Evolutionary conservation across 35 echinoderm and acorn worm species (phyloP).

Genomic region (Ophiothrix spiculata): DNA sequence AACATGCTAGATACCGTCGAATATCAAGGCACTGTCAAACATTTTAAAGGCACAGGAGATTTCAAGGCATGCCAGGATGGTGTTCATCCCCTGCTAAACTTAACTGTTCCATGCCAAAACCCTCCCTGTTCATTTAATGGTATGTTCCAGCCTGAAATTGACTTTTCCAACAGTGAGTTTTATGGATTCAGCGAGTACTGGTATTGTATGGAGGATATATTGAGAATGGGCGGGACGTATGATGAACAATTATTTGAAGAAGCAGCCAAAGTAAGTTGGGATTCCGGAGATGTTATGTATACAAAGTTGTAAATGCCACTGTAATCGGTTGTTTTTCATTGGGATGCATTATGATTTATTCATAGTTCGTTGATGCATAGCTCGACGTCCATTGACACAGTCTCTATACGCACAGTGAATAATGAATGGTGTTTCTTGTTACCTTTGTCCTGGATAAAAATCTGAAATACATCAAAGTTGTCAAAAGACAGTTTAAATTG

Average conservation of each 20-base stretch:
- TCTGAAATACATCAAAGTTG: no score
- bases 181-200: constrained; percentile 98
- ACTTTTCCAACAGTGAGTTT: constrained; percentile 85
- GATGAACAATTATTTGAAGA: constrained; percentile 70
- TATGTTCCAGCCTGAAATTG: constrained; percentile 76
- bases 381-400: no score
- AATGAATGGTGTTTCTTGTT: no score
- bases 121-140: constrained; percentile 92
- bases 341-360: no score
- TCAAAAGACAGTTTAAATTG: no score
- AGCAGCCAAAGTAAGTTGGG: constrained; percentile 74
- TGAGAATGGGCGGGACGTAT: constrained; percentile 87
- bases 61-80: constrained; percentile 55
- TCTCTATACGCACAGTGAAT: no score
- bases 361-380: no score
- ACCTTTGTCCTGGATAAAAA: no score
- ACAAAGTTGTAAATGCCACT: no score
- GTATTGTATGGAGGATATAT: constrained; percentile 98
- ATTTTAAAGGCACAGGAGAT: constrained; percentile 80
- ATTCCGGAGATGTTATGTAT: no score
- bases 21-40: constrained; percentile 22
- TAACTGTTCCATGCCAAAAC: constrained; percentile 64
- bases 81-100: constrained; percentile 65
- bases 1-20: constrained; percentile 44
- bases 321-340: no score